A percentile compares a stretch with the other conserved stretches of the same genome.
These are phyloP conservation scores for Phrynosoma blainvillii DNA, from an alignment of 2,113 vertebrate species.

Conservation along the genomic window DNA sequence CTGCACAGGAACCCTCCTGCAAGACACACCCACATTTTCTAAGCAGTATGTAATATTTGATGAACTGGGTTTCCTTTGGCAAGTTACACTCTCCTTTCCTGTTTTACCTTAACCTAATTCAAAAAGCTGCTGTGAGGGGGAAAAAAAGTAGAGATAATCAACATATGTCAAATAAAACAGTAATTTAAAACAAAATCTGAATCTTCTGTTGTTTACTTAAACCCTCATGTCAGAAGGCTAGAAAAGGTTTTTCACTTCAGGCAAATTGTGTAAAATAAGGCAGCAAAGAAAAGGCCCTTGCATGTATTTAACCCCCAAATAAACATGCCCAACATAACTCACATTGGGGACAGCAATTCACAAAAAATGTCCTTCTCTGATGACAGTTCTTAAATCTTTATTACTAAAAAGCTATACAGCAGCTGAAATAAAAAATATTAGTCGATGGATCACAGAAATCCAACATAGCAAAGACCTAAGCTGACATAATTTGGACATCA, in stretches of 20 bases:
- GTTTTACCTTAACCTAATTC: background rate
- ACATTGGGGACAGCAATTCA: conserved; percentile 62
- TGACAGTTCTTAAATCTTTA: conserved; percentile 65
- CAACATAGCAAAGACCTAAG: conserved; percentile 51
- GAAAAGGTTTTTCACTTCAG: too few species aligned
- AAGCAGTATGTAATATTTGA: background rate
- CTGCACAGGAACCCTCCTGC: background rate
- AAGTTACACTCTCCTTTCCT: background rate
- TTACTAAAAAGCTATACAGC: conserved; percentile 64
- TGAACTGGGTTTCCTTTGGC: background rate
- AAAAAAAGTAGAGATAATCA: background rate
- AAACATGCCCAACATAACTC: conserved; percentile 29
- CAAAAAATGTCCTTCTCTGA: conserved; percentile 61
- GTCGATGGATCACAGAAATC: conserved; percentile 54
- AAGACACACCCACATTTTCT: background rate
- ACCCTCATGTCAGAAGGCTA: background rate
- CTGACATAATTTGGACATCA: conserved; percentile 63
- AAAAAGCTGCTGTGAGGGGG: background rate
- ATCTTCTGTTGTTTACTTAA: background rate
- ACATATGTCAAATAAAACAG: background rate
- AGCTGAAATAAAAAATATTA: conserved; percentile 36
- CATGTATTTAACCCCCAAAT: background rate
- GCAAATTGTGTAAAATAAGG: too few species aligned
- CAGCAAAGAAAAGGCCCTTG: too few species aligned
- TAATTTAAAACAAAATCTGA: background rate